A percentile compares a stretch with the other conserved stretches of the same genome.
These are phyloP conservation scores for Crepidodera aurea DNA, from an alignment of 2,888 invertebrate species.

Conservation along the genomic window DNA sequence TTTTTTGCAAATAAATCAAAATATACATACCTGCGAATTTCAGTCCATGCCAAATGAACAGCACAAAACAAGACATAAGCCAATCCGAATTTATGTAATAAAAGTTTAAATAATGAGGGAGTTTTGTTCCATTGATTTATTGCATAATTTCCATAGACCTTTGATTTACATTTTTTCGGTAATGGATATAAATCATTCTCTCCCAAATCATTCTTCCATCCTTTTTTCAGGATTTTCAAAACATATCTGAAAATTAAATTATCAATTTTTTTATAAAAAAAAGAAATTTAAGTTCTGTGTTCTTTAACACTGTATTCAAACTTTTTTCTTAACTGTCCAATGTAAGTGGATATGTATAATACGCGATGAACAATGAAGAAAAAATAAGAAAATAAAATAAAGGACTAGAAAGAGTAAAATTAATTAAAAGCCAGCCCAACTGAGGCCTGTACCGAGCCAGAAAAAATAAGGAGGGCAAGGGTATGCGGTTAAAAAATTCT, in stretches of 20 bases:
- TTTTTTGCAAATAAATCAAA: background rate
- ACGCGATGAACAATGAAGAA: no score
- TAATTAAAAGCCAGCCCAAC: no score
- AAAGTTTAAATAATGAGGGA: constrained; percentile 15
- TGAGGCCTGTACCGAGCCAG: no score
- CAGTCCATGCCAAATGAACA: constrained; percentile 19
- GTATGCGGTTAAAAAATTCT: no score
- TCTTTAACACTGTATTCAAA: background rate
- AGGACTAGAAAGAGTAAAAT: no score
- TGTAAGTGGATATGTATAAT: no score
- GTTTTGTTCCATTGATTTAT: constrained; percentile 47
- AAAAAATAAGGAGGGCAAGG: no score
- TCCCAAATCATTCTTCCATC: constrained; percentile 69
- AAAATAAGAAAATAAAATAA: no score
- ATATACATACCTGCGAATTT: constrained; percentile 21
- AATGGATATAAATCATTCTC: constrained; percentile 67
- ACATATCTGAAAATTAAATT: constrained; percentile 67
- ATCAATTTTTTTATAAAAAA: background rate
- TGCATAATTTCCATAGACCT: constrained; percentile 46
- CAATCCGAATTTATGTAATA: constrained; percentile 15
- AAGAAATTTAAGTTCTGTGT: background rate
- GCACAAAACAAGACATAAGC: constrained; percentile 20
- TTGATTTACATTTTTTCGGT: constrained; percentile 57
- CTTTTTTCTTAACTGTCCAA: no score
- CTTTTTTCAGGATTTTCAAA: constrained; percentile 70